A percentile compares a stretch with the other conserved stretches of the same genome.
Evolutionary conservation across 2,888 invertebrate species (phyloP).

Genomic region (Acleris cristana): DNA sequence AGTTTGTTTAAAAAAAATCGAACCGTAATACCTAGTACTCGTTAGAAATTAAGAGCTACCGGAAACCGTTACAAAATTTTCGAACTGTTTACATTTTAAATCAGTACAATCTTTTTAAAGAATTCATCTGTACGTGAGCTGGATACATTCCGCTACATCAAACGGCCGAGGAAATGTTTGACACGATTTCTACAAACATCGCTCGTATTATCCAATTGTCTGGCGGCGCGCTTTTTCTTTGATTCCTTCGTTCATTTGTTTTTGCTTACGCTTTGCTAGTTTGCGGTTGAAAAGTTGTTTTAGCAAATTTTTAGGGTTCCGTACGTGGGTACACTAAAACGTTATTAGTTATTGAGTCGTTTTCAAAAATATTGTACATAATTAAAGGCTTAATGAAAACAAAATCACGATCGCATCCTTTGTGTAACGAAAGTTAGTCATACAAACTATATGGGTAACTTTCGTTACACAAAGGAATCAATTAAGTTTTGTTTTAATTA

Average conservation of each 20-base stretch:
- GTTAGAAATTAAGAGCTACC: slow-evolving; percentile 30
- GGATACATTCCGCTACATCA: slow-evolving; percentile 45
- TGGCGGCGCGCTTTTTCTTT: slow-evolving; percentile 34
- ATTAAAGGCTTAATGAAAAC: too few species aligned
- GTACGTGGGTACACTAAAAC: too few species aligned
- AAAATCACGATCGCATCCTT: too few species aligned
- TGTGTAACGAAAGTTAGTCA: too few species aligned
- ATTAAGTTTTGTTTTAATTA: too few species aligned
- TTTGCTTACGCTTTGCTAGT: slow-evolving; percentile 5
- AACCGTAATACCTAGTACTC: background rate
- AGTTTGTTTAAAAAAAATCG: too few species aligned
- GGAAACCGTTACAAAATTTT: slow-evolving; percentile 42
- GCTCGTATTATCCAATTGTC: slow-evolving; percentile 42
- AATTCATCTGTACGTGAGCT: slow-evolving; percentile 41
- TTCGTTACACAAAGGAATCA: too few species aligned
- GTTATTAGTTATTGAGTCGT: too few species aligned
- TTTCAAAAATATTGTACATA: too few species aligned
- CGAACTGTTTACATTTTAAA: slow-evolving; percentile 44
- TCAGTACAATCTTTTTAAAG: slow-evolving; percentile 46
- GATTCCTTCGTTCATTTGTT: slow-evolving; percentile 32
- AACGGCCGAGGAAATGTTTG: slow-evolving; percentile 50
- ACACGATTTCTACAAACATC: slow-evolving; percentile 52
- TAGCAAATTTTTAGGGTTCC: slow-evolving; percentile 11
- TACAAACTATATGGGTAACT: too few species aligned
- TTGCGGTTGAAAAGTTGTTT: slow-evolving; percentile 22